Percentiles rank a stretch among this genome's conserved stretches.
Evolutionary conservation across 2,113 vertebrate genomes (phyloP).

Genomic region (Poeciliopsis prolifica): DNA sequence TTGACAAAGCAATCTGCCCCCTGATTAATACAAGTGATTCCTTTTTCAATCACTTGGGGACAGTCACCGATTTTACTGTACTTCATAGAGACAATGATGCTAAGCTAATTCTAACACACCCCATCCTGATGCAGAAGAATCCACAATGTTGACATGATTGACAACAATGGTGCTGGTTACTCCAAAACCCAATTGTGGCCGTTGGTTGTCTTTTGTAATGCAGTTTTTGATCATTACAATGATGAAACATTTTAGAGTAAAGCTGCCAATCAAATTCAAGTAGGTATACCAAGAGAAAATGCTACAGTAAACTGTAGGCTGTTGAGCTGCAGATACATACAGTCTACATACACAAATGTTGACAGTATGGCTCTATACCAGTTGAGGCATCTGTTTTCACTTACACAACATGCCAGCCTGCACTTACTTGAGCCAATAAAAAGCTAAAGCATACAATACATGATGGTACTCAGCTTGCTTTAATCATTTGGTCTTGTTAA

Average conservation of each 20-base stretch:
- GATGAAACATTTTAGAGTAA: slow-evolving; percentile 9
- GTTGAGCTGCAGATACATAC: not conserved
- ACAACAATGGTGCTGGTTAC: slow-evolving; percentile 38
- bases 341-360: slow-evolving; percentile 19
- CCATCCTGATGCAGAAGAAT: too few relatives aligned
- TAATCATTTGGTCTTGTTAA: too few relatives aligned
- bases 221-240: not conserved
- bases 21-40: too few relatives aligned
- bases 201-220: too few relatives aligned
- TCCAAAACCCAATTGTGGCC: too few relatives aligned
- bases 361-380: slow-evolving; percentile 16
- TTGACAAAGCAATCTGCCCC: too few relatives aligned
- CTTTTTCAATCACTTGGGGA: too few relatives aligned
- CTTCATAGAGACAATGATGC: too few relatives aligned
- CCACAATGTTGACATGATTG: slow-evolving; percentile 35
- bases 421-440: slow-evolving; percentile 71
- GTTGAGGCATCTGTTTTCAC: slow-evolving; percentile 73
- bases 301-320: not conserved
- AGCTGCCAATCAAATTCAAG: not conserved
- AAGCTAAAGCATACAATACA: slow-evolving; percentile 11
- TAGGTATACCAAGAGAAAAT: not conserved
- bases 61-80: too few relatives aligned
- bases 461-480: too few relatives aligned
- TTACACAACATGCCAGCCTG: slow-evolving; percentile 72
- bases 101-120: too few relatives aligned